Base-by-base conservation (phyloP, 2,888 invertebrate species). In the Drosophila rellima region DNA sequence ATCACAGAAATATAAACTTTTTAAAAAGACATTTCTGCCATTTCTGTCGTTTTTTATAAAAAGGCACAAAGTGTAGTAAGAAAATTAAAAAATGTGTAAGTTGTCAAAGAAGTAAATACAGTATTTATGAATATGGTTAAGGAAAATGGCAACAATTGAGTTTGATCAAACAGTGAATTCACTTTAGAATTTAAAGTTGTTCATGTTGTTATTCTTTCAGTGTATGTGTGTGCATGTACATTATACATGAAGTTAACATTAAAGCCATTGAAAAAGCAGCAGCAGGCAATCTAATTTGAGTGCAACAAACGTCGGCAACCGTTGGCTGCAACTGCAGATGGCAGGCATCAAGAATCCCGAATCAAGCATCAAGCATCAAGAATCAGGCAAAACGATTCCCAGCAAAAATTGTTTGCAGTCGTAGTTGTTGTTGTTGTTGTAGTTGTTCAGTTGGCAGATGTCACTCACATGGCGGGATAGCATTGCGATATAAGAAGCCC, bases 281-380 rank as follows among this genome's bases (percentile, higher is more conserved):
- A 57, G 63, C 63, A 62, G 78, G 80, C 81, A 80, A 81, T 86
- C 80, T 70, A 81, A 81, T 85, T 81, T 82, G 31, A 65, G 61
- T 56, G 61, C 57, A 70, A 51, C 51, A 52, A 52, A 40, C 40
- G 42, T 37, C 70, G 51, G 54, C 31, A 54, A 40, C 51, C 37
- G 51, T 39, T 51, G 51, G 40, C 15, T 40, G 54, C 55, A 55
- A 55, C 74, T 74, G 74, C 74, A 72, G 67, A 50, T 74, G 74
- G 51, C 78, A 75, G 72, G 26, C 76, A 68, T 59, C 66, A 68
- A 42, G 50, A 37, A 69, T 55, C 63, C 26, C 18, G 54, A 63
- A 54, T 31, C 44, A 26, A n/a, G 37, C 31, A 44, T 23, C 45
- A 48, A 39, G 39, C 68, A 47, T 52, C 54, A 59, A 31, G 62